Evolutionary conservation across 2,113 vertebrate genomes (phyloP).

Genomic region (Halichoeres trimaculatus): DNA sequence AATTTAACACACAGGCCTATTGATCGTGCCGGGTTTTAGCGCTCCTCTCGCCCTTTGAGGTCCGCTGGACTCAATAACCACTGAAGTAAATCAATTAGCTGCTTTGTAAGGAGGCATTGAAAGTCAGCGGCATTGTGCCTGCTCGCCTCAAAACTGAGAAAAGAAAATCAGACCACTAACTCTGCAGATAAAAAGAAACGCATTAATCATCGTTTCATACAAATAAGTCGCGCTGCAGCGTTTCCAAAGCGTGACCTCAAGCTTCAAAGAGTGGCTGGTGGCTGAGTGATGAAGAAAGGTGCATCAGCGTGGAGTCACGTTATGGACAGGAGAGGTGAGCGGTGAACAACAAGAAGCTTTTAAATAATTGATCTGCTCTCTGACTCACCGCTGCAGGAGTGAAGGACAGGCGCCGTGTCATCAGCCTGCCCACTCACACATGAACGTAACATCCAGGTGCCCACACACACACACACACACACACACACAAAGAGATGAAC

Average conservation of each 20-base stretch:
- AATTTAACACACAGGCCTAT: constrained; percentile 51
- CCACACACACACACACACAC: not conserved
- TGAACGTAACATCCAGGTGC: constrained; percentile 22
- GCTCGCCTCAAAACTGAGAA: not conserved
- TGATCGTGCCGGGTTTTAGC: constrained; percentile 36
- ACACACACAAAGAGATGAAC: constrained; percentile 2
- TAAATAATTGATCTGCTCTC: constrained; percentile 60
- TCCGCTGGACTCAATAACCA: constrained; percentile 52
- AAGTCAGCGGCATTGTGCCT: constrained; percentile 5
- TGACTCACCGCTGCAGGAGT: constrained; percentile 64
- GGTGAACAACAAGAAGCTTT: constrained; percentile 52
- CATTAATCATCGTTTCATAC: not conserved
- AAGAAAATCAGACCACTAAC: not conserved
- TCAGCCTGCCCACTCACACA: constrained; percentile 32
- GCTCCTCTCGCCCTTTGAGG: constrained; percentile 27
- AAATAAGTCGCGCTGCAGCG: not conserved
- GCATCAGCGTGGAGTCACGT: constrained; percentile 27
- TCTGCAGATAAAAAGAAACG: not conserved
- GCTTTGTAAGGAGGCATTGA: constrained; percentile 18
- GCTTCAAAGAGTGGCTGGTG: not conserved
- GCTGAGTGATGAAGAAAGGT: constrained; percentile 13
- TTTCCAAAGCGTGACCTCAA: not conserved
- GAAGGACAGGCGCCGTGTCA: constrained; percentile 36
- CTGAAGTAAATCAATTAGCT: constrained; percentile 27
- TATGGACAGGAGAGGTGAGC: constrained; percentile 36